Conservation (phyloP, 2,888 invertebrate genomes). For the Norana najaformis region DNA sequence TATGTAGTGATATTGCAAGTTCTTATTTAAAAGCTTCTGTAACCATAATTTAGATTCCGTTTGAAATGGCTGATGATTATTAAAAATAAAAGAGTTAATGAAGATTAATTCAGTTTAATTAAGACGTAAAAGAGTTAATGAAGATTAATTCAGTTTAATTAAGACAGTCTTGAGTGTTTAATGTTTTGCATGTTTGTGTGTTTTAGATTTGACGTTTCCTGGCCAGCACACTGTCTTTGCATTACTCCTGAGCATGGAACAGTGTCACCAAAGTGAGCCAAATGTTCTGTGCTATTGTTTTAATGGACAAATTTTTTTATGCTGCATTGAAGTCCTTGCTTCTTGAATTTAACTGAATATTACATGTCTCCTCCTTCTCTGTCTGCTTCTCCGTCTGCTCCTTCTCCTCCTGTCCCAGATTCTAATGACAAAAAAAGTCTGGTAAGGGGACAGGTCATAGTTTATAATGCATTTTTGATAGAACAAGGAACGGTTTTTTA, state of each 20-base stretch:
- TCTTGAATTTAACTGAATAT: not conserved
- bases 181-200: not conserved
- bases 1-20: too few relatives aligned
- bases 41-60: not conserved
- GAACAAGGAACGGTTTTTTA: not conserved
- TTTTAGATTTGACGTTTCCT: slow-evolving; percentile 18
- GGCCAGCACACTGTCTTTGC: slow-evolving; percentile 1
- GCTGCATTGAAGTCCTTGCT: not conserved
- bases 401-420: too few relatives aligned
- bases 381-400: too few relatives aligned
- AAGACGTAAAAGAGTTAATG: not conserved
- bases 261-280: not conserved
- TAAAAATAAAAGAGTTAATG: not conserved
- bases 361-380: too few relatives aligned
- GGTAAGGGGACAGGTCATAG: too few relatives aligned
- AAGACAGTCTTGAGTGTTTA: not conserved
- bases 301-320: not conserved
- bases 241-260: not conserved
- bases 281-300: not conserved
- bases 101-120: not conserved
- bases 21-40: too few relatives aligned
- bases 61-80: too few relatives aligned
- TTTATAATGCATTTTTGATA: not conserved
- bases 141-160: not conserved
- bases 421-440: not conserved